Base-by-base conservation (phyloP, 2,113 vertebrate genomes). In the Ameiurus melas region DNA sequence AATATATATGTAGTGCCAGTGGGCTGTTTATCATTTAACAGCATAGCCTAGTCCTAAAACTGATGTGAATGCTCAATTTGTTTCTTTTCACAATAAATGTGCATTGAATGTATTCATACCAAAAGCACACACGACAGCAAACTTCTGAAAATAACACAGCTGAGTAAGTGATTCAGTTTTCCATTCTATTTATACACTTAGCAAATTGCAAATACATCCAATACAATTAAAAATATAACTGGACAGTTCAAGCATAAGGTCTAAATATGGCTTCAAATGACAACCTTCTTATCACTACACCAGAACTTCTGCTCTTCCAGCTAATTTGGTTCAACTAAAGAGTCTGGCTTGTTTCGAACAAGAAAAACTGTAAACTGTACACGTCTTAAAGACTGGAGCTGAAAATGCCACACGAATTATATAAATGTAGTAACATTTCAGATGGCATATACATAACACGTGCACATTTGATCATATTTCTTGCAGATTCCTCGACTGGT, bases 401-500 rank as follows among this genome's bases (percentile, higher is more conserved):
- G 25, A 77, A 77, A 53, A 51, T 27, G 39, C 36, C 71, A 75
- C 0, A 78, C n/a, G 9, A 77, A 77, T 47, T 0, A 43, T 51
- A 22, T 77, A 47, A 47, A 27, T 47, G 13, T 25, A 25, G 20
- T 22, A 47, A 81, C n/a, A 81, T 39, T 57, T 60, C 20, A 60
- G 2, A 39, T 58, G 20, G 39, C 8, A 22, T 58, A 12, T 58
- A 8, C 17, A 19, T 79, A 79, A 30, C 27, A 36, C 25, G 5
- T 64, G n/a, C 55, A 58, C 27, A 47, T 86, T 47, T 86, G 10
- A 13, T 62, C 20, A 62, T 16, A 30, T 78, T 39, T 90, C 87
- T 43, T 57, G 83, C 92, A 98, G 97, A 91, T 96, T 88, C 91
- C 94, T 68, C 94, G 80, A 47, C 33, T 94, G 83, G 93, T 98